Percentiles rank a stretch among this genome's conserved stretches.
Conservation (phyloP, 2,113 vertebrate genomes). For the Arothron firmamentum region DNA sequence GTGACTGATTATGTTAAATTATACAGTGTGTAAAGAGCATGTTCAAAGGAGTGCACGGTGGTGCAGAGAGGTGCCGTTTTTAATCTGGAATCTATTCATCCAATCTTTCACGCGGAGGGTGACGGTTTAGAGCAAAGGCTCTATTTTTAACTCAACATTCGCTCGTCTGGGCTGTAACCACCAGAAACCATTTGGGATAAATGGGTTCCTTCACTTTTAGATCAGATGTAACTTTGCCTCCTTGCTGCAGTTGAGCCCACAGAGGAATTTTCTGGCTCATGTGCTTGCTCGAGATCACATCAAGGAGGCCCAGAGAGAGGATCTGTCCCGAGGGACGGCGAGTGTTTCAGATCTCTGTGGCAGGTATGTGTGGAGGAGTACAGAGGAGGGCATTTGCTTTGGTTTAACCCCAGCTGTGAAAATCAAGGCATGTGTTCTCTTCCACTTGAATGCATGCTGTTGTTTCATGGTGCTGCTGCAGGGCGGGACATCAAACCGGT, state of each 20-base stretch:
- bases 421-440: background rate
- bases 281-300: slow-evolving; percentile 45
- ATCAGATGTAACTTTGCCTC: slow-evolving; percentile 38
- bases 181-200: slow-evolving; percentile 14
- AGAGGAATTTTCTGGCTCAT: slow-evolving; percentile 40
- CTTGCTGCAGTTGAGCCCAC: slow-evolving; percentile 10
- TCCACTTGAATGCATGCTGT: background rate
- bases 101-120: slow-evolving; percentile 12
- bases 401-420: slow-evolving; percentile 1
- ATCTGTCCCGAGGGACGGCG: slow-evolving; percentile 25
- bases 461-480: too few species aligned
- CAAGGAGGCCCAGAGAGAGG: slow-evolving; percentile 23
- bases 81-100: background rate
- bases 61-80: too few species aligned
- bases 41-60: background rate
- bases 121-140: slow-evolving; percentile 12
- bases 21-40: slow-evolving; percentile 23
- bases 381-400: slow-evolving; percentile 29
- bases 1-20: slow-evolving; percentile 33
- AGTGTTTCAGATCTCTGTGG: slow-evolving; percentile 32
- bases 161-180: slow-evolving; percentile 28
- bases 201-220: slow-evolving; percentile 34
- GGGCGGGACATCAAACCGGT: too few species aligned
- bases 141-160: slow-evolving; percentile 41
- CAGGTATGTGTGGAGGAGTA: slow-evolving; percentile 32